Evolutionary conservation across 2,888 invertebrate genomes (phyloP).

Genomic region (Seladonia tumulorum): DNA sequence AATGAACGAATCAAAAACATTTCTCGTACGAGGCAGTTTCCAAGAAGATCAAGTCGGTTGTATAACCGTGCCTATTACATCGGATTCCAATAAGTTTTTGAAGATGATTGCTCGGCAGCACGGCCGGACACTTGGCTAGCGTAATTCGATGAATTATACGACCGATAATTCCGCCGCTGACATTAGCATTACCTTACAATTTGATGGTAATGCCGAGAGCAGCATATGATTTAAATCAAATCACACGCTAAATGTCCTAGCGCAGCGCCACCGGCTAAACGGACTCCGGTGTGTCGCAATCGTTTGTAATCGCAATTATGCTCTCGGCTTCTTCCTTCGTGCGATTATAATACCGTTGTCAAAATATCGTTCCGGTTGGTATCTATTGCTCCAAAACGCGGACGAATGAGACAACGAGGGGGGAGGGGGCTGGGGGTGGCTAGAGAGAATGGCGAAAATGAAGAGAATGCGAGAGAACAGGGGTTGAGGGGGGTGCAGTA

Average conservation of each 20-base stretch:
- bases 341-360: neutral
- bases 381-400: constrained; percentile 20
- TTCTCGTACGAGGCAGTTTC: neutral
- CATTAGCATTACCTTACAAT: constrained; percentile 1
- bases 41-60: neutral
- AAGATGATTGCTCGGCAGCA: neutral
- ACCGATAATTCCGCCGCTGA: neutral
- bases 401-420: neutral
- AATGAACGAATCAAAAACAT: neutral
- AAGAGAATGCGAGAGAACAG: constrained; percentile 8
- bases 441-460: neutral
- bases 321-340: neutral
- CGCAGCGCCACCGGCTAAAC: neutral
- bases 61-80: neutral
- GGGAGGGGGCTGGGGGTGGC: too few species aligned
- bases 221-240: neutral
- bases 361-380: neutral
- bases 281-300: neutral
- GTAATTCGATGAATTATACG: neutral
- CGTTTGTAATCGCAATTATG: neutral
- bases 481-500: neutral
- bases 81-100: neutral
- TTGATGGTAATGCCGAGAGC: neutral
- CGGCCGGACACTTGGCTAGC: neutral
- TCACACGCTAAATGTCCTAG: neutral